A percentile compares a stretch with the other conserved stretches of the same genome.
phyloP scores from a whole-genome alignment of 2,888 invertebrate genomes.

The Alcis repandata region DNA sequence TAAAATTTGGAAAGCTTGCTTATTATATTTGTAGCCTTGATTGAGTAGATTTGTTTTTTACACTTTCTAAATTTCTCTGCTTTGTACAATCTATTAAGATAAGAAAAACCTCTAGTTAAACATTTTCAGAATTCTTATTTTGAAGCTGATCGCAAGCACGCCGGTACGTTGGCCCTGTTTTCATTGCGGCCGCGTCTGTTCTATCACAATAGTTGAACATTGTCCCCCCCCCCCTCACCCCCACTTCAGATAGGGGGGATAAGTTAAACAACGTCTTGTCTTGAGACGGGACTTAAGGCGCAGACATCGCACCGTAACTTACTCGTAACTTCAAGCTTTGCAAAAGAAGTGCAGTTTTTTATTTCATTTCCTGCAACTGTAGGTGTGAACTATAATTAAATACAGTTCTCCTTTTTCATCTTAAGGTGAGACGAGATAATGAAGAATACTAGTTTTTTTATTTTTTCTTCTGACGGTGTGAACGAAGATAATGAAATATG shows the following conservation, averaged over 20 bases:
- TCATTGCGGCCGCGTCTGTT: slow-evolving; percentile 45
- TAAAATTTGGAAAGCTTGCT: too few relatives aligned
- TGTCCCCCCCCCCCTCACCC: slow-evolving; percentile 35
- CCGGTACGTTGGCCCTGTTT: slow-evolving; percentile 41
- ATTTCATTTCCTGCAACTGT: slow-evolving; percentile 9
- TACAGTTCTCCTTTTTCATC: background rate
- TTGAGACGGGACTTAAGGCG: slow-evolving; percentile 43
- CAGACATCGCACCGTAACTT: slow-evolving; percentile 37
- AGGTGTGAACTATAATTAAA: slow-evolving; percentile 16
- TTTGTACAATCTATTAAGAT: too few relatives aligned
- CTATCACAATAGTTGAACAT: slow-evolving; percentile 46
- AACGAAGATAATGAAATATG: background rate
- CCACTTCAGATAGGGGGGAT: slow-evolving; percentile 31
- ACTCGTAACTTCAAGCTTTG: slow-evolving; percentile 17
- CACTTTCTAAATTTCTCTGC: too few relatives aligned
- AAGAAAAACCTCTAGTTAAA: background rate
- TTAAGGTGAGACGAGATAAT: background rate
- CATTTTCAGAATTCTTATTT: slow-evolving; percentile 24
- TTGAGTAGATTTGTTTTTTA: background rate
- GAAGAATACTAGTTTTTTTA: background rate
- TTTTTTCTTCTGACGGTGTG: background rate
- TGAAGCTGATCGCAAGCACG: slow-evolving; percentile 27
- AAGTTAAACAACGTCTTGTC: slow-evolving; percentile 45
- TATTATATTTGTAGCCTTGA: too few relatives aligned
- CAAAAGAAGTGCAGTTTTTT: slow-evolving; percentile 31